Evolutionary conservation across 2,113 vertebrate genomes (phyloP).

Genomic region (Poecile atricapillus): DNA sequence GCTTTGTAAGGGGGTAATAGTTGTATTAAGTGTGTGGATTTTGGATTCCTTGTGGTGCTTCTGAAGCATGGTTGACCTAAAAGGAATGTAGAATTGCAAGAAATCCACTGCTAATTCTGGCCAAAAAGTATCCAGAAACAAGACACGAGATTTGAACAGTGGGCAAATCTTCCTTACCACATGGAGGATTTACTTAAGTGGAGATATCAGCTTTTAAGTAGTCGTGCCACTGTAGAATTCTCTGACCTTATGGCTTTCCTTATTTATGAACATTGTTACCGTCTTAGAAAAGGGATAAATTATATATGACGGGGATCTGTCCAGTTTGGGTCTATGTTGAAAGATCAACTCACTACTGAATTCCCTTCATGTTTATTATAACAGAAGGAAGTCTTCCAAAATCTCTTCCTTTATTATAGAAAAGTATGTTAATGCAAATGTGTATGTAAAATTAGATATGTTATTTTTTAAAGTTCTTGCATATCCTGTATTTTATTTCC

Average conservation of each 20-base stretch:
- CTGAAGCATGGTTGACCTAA: not conserved
- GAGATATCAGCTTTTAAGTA: not conserved
- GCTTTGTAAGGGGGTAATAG: not conserved
- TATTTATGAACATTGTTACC: not conserved
- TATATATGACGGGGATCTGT: not conserved
- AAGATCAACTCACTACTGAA: not conserved
- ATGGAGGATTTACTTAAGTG: not conserved
- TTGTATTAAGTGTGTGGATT: not conserved
- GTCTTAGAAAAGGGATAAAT: not conserved
- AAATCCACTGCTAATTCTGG: not conserved
- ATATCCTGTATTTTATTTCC: not conserved
- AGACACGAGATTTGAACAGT: not conserved
- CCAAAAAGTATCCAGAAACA: not conserved
- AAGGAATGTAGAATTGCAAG: not conserved
- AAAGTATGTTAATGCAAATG: not conserved
- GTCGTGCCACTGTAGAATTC: not conserved
- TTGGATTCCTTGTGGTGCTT: not conserved
- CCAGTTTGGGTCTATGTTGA: not conserved
- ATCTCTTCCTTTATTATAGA: not conserved
- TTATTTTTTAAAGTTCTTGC: not conserved
- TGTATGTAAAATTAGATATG: not conserved
- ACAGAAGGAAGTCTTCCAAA: not conserved
- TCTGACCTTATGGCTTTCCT: not conserved
- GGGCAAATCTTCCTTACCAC: not conserved
- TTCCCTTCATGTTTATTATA: not conserved